A percentile compares a stretch with the other conserved stretches of the same genome.
These are phyloP conservation scores for Perca flavescens DNA, from an alignment of 2,113 vertebrate species.

Conservation along the genomic window DNA sequence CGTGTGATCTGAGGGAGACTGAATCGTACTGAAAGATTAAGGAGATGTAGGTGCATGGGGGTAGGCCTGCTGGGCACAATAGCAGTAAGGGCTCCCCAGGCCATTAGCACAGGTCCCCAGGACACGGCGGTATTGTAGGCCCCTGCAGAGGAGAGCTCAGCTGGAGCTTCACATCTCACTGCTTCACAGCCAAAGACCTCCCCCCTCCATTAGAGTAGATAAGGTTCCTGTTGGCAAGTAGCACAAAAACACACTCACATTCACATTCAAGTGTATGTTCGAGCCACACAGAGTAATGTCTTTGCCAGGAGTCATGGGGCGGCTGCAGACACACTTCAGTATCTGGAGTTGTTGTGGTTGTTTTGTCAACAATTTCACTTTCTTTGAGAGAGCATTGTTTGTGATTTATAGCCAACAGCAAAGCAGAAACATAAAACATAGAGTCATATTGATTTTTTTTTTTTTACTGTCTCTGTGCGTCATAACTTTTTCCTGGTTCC, in stretches of 20 bases:
- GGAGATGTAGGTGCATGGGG: constrained; percentile 49
- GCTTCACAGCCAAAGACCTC: constrained; percentile 83
- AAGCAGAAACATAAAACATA: constrained; percentile 70
- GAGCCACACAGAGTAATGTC: constrained; percentile 80
- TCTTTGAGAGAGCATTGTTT: constrained; percentile 67
- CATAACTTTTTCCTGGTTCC: constrained; percentile 66
- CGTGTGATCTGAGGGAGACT: constrained; percentile 60
- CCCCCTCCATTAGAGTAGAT: constrained; percentile 89
- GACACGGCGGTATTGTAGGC: constrained; percentile 85
- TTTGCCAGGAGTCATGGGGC: constrained; percentile 83
- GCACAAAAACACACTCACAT: constrained; percentile 58
- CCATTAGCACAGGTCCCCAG: constrained; percentile 87
- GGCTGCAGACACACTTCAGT: constrained; percentile 68
- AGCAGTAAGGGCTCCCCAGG: constrained; percentile 75
- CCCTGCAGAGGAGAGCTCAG: constrained; percentile 89
- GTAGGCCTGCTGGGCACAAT: constrained; percentile 70
- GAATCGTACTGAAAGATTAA: constrained; percentile 72
- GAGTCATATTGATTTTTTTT: constrained; percentile 61
- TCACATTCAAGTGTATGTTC: constrained; percentile 54
- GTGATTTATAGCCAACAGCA: constrained; percentile 68
- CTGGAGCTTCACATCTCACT: constrained; percentile 81
- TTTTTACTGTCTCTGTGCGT: constrained; percentile 56
- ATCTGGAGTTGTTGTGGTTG: constrained; percentile 56
- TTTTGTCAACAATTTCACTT: constrained; percentile 74
- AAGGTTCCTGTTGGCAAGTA: constrained; percentile 85